These are phyloP conservation scores for Myocastor coypus DNA, from an alignment of 2,113 vertebrate genomes.

Conservation along the genomic window DNA sequence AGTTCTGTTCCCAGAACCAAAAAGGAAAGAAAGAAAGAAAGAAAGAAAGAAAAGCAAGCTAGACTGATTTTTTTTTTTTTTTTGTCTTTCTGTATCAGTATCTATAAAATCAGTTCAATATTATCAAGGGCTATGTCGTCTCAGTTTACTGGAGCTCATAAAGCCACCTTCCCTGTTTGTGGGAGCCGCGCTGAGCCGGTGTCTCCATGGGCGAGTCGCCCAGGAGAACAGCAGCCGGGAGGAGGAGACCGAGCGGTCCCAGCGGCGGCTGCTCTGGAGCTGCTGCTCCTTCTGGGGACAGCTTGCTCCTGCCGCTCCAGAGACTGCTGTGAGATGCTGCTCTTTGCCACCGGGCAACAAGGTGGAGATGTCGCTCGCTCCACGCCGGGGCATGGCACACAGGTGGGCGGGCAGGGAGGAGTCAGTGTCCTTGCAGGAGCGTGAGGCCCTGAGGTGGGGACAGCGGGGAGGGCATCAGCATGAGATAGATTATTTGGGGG, in stretches of 20 bases:
- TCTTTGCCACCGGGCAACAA: not conserved
- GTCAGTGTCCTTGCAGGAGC: not conserved
- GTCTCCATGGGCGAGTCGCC: not conserved
- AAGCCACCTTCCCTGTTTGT: not conserved
- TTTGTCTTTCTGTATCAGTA: not conserved
- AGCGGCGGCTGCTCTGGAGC: too few species aligned
- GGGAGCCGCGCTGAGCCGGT: not conserved
- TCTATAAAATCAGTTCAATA: not conserved
- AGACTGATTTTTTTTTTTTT: not conserved
- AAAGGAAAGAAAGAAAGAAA: too few species aligned
- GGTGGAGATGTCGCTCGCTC: not conserved
- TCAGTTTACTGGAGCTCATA: not conserved
- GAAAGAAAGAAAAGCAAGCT: too few species aligned
- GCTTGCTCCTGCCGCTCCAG: accelerated
- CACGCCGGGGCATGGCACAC: not conserved
- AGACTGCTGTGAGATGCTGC: not conserved
- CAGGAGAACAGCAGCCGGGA: not conserved
- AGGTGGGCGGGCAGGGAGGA: not conserved
- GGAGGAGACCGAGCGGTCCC: not conserved
- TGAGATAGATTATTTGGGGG: not conserved
- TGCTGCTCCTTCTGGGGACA: not conserved
- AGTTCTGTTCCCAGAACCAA: too few species aligned
- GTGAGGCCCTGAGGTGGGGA: not conserved
- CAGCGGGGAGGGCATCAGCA: not conserved
- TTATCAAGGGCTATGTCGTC: not conserved